Evolutionary conservation across 2,113 vertebrate genomes (phyloP).

Genomic region (Smithornis capensis): DNA sequence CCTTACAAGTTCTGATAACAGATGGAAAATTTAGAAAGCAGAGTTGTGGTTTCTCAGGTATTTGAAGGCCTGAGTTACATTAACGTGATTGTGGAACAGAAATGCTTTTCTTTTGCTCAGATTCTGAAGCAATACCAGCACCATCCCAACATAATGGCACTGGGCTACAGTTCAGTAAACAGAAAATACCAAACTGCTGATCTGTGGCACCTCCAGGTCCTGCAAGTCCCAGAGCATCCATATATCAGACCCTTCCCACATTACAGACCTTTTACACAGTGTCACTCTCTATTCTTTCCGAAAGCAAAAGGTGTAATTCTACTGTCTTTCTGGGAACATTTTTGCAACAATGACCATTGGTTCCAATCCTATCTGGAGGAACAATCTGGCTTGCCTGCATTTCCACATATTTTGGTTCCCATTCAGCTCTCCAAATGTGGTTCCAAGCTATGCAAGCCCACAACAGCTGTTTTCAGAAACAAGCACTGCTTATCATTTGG

Average conservation of each 20-base stretch:
- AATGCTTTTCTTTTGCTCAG: background rate
- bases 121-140: background rate
- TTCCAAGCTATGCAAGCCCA: conserved; percentile 51
- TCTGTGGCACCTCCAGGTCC: background rate
- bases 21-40: background rate
- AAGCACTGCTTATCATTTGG: background rate
- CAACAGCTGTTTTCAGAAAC: conserved; percentile 64
- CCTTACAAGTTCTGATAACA: background rate
- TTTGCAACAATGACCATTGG: background rate
- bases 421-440: conserved; percentile 15
- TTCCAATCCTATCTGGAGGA: conserved; percentile 37
- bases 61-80: background rate
- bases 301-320: background rate
- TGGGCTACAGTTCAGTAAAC: background rate
- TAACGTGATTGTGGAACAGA: background rate
- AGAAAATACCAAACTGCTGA: background rate
- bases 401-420: conserved; percentile 31
- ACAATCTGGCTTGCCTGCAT: conserved; percentile 19
- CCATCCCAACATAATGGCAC: background rate
- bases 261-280: background rate
- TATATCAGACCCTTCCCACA: too few relatives aligned
- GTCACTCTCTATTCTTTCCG: background rate
- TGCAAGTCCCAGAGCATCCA: background rate
- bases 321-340: background rate
- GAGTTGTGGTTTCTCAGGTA: background rate